Percentiles rank a stretch among this genome's conserved stretches.
phyloP scores from a whole-genome alignment of 2,797 vertebrate genomes.

The Melopsittacus undulatus region DNA sequence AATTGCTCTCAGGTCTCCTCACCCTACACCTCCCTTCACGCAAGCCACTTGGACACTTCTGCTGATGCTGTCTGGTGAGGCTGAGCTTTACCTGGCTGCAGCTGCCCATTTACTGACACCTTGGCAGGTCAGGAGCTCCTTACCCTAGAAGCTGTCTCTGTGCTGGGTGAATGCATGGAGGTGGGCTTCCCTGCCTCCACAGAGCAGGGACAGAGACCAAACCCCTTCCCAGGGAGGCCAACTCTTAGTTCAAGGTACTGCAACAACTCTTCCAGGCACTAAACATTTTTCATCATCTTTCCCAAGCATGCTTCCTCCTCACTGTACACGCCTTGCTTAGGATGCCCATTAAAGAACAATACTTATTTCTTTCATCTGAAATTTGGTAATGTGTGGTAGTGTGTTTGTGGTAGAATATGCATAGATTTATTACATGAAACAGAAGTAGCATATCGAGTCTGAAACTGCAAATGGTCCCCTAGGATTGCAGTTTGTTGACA shows the following conservation, averaged over 20 bases:
- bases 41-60: background rate
- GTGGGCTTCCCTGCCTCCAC: background rate
- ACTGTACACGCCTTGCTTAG: rapidly evolving
- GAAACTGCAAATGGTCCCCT: background rate
- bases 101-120: background rate
- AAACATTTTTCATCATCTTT: background rate
- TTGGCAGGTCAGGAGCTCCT: background rate
- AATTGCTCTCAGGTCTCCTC: background rate
- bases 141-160: background rate
- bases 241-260: background rate
- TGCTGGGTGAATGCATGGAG: background rate
- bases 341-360: background rate
- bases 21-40: background rate
- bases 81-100: background rate
- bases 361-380: background rate
- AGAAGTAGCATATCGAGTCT: background rate
- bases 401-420: background rate
- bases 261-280: background rate
- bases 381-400: background rate
- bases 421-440: background rate
- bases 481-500: background rate
- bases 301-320: background rate
- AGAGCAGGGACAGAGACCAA: background rate
- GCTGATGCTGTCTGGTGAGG: background rate
- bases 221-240: background rate